Evolutionary conservation across 2,797 vertebrate species (phyloP).

Genomic region (Paguma larvata): DNA sequence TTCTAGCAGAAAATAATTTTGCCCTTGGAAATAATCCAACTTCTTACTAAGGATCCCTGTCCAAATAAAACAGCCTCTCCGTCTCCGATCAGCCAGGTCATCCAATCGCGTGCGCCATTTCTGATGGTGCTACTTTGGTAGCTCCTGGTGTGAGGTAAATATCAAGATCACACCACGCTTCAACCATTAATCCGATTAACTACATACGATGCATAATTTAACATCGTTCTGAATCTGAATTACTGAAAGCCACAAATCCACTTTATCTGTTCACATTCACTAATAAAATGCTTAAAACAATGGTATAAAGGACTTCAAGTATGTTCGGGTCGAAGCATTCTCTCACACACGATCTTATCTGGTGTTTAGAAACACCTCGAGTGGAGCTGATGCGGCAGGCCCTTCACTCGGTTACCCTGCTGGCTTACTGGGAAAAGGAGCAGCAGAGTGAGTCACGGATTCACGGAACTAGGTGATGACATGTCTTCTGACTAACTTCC

Average conservation of each 20-base stretch:
- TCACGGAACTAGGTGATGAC: background rate
- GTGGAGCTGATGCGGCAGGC: background rate
- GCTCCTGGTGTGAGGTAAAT: background rate
- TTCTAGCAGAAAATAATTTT: slow-evolving; percentile 63
- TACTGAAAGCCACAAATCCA: slow-evolving; percentile 11
- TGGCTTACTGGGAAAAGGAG: background rate
- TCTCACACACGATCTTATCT: background rate
- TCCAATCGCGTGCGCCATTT: background rate
- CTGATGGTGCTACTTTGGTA: background rate
- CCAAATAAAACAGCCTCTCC: slow-evolving; percentile 59
- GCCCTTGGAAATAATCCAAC: slow-evolving; percentile 58
- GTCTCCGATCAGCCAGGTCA: background rate
- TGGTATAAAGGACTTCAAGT: background rate
- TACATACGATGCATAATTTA: slow-evolving; percentile 29
- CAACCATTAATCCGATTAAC: background rate
- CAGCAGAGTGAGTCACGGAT: slow-evolving; percentile 54
- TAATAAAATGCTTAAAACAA: background rate
- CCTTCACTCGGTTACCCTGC: background rate
- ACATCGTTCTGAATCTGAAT: slow-evolving; percentile 30
- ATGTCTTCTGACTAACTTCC: background rate
- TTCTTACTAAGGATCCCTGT: slow-evolving; percentile 43
- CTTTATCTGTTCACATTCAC: background rate
- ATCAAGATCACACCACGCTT: background rate
- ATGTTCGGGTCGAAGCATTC: background rate
- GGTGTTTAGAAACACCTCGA: slow-evolving; percentile 12